Evolutionary conservation across 2,797 vertebrate genomes (phyloP).

Genomic region (Diplodus sargus): DNA sequence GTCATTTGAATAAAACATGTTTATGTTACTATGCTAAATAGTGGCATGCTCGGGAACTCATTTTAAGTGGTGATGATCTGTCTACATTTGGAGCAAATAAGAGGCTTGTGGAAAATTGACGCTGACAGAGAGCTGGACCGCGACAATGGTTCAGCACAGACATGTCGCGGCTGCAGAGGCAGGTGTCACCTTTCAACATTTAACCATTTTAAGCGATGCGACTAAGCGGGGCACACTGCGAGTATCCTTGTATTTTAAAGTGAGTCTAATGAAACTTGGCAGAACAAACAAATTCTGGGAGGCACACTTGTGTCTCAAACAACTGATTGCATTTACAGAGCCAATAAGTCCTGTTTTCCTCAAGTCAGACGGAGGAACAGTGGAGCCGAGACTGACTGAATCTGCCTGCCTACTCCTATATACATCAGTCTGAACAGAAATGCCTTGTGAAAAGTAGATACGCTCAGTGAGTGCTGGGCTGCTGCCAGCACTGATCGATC

Average conservation of each 20-base stretch:
- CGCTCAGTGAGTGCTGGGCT: slow-evolving; percentile 46
- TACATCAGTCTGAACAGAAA: slow-evolving; percentile 68
- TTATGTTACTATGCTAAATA: slow-evolving; percentile 67
- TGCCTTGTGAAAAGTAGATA: slow-evolving; percentile 66
- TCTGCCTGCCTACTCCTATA: slow-evolving; percentile 64
- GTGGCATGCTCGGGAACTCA: slow-evolving; percentile 45
- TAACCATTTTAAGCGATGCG: slow-evolving; percentile 26
- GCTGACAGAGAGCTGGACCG: slow-evolving; percentile 27
- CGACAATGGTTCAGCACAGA: slow-evolving; percentile 20
- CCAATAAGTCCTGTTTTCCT: slow-evolving; percentile 49
- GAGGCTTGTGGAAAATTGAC: slow-evolving; percentile 42
- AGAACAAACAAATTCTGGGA: slow-evolving; percentile 49
- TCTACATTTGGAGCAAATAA: slow-evolving; percentile 56
- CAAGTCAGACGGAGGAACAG: slow-evolving; percentile 52
- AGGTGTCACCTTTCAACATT: slow-evolving; percentile 52
- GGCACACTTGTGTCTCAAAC: slow-evolving; percentile 38
- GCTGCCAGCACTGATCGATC: slow-evolving; percentile 75
- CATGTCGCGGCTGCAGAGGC: slow-evolving; percentile 26
- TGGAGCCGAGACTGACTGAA: slow-evolving; percentile 60
- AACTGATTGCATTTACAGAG: slow-evolving; percentile 57
- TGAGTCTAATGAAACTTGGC: slow-evolving; percentile 40
- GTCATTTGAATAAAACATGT: slow-evolving; percentile 73
- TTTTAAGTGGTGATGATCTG: slow-evolving; percentile 62
- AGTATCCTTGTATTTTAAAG: slow-evolving; percentile 25
- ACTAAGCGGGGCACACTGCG: slow-evolving; percentile 23